phyloP scores from a whole-genome alignment of 1,140 invertebrate genomes.

The Contarinia nasturtii region DNA sequence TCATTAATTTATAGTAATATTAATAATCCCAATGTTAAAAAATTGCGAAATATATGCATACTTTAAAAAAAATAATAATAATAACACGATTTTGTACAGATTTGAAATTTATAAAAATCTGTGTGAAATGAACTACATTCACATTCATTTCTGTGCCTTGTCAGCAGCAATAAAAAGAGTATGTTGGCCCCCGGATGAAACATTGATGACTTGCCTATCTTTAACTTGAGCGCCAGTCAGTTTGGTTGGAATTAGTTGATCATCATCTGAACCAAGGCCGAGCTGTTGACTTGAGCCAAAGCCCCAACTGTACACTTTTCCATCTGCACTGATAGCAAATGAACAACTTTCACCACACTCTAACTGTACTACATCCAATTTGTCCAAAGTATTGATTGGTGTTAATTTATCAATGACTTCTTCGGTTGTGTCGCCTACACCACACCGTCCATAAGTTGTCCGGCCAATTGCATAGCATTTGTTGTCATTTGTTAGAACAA shows the following conservation, averaged over 20 bases:
- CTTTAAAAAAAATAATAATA: too few species aligned
- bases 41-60: too few species aligned
- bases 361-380: constrained; percentile 45
- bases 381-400: constrained; percentile 35
- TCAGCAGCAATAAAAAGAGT: constrained; percentile 20
- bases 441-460: constrained; percentile 71
- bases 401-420: constrained; percentile 49
- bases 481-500: constrained; percentile 41
- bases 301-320: constrained; percentile 71
- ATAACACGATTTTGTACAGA: too few species aligned
- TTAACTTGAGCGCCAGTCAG: constrained; percentile 24
- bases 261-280: constrained; percentile 60
- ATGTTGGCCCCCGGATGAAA: constrained; percentile 28
- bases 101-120: too few species aligned
- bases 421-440: constrained; percentile 42
- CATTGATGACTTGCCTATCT: constrained; percentile 15
- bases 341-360: constrained; percentile 62
- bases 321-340: constrained; percentile 63
- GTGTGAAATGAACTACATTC: too few species aligned
- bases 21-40: too few species aligned
- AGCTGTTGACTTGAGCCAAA: constrained; percentile 77
- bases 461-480: constrained; percentile 61
- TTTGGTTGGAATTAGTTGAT: constrained; percentile 44
- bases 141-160: neutral
- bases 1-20: too few species aligned